Evolutionary conservation across 2,888 invertebrate species (phyloP), one percentile per base, ranked within the genome.

Genomic region (Leucozona laternaria): DNA sequence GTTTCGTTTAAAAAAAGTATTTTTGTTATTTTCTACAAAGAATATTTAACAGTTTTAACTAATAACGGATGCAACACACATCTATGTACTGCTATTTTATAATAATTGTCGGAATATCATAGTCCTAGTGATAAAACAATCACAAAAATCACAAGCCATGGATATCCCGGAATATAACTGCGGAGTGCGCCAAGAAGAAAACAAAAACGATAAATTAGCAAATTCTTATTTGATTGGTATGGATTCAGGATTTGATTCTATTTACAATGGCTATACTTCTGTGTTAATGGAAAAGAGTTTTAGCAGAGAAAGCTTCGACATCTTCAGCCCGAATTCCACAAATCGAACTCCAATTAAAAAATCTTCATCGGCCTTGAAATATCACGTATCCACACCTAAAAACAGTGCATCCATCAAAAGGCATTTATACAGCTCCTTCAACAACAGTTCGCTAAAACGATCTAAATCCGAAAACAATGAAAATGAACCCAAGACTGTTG

Each of bases 201-300:
- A 43, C 22, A 70, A 85, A 50, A 77, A 62, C n/a, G 34, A 58
- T 13, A 81, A 86, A 73, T 53, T 77, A 15, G 25, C 6, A 1
- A 48, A 81, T 13, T 73, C 81, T 5, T 86, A 73, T 40, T n/a
- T 50, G 17, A 72, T 71, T 50, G 34, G 58, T 1, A 25, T 70
- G 20, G 86, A 86, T 20, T 86, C 86, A 15, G 86, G 86, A 11
- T 86, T 71, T 43, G 86, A 82, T 37, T 82, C 86, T 13, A 78
- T 86, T 22, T 86, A 71, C 53, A 81, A 71, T 71, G 58, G 53
- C 0, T 86, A 73, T 17, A 0, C 71, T 10, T 86, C 86, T 6
- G 50, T 86, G 13, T 37, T 78, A n/a, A 58, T 79, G 71, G 81
- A 86, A 48, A 86, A 86, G 40, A 78, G 75, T 71, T 86, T 86